Percentiles rank a stretch among this genome's conserved stretches.
Conservation (phyloP, 64 coral and sea anemone species). For the Stylophora pistillata region DNA sequence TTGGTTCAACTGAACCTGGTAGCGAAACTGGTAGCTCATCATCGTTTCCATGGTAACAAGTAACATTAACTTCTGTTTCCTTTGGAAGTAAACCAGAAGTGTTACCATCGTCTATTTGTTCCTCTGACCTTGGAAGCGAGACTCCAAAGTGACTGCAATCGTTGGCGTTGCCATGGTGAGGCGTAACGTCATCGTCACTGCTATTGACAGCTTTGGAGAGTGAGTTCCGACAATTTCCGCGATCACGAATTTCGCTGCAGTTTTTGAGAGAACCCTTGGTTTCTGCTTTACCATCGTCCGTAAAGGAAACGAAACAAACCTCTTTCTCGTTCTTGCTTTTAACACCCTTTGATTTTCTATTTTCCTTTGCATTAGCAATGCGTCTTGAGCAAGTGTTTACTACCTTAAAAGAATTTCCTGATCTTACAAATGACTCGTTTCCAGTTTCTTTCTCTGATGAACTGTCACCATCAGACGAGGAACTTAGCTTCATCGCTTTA, state of each 20-base stretch:
- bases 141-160: not conserved
- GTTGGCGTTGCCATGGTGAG: not conserved
- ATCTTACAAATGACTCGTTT: not conserved
- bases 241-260: not conserved
- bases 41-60: not conserved
- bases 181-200: not conserved
- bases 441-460: slow-evolving; percentile 2
- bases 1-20: not conserved
- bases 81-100: not conserved
- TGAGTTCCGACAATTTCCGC: not conserved
- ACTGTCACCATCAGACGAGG: slow-evolving; percentile 1
- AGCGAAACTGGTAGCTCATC: not conserved
- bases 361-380: not conserved
- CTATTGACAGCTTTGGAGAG: not conserved
- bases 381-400: not conserved
- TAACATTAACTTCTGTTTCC: not conserved
- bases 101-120: not conserved
- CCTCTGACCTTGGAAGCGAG: not conserved
- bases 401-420: not conserved
- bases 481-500: slow-evolving; percentile 15
- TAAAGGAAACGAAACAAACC: not conserved
- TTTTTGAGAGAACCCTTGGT: not conserved
- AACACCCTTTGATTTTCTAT: not conserved
- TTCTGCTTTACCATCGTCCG: not conserved
- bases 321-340: not conserved